These are phyloP conservation scores for Ranitomeya imitator DNA, from an alignment of 2,113 vertebrate genomes.

Conservation along the genomic window DNA sequence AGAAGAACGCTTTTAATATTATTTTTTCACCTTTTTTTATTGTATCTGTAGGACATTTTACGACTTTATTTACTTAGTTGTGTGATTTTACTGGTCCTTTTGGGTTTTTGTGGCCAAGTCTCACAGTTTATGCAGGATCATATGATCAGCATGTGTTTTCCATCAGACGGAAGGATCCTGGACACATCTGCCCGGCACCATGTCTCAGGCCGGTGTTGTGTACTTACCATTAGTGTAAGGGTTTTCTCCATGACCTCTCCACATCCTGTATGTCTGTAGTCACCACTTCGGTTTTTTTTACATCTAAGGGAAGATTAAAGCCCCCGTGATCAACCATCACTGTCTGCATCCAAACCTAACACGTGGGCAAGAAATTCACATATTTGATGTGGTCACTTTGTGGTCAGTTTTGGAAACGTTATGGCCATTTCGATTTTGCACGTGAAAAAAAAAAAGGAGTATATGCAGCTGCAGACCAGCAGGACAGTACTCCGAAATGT, in stretches of 20 bases:
- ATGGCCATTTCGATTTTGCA: background rate
- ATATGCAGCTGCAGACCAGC: background rate
- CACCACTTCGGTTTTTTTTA: background rate
- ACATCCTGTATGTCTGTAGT: background rate
- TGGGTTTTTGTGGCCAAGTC: background rate
- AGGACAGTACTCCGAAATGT: background rate
- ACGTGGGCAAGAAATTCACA: background rate
- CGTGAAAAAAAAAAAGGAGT: background rate
- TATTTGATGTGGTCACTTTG: conserved; percentile 18
- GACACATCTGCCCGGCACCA: conserved; percentile 18
- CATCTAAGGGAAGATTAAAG: background rate
- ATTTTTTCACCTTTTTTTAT: background rate
- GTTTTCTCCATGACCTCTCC: background rate
- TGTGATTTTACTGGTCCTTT: background rate
- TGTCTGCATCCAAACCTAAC: background rate
- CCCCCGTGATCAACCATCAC: background rate
- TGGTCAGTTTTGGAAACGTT: background rate
- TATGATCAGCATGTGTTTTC: conserved; percentile 24
- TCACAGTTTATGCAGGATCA: background rate
- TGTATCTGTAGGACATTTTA: background rate
- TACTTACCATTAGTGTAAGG: background rate
- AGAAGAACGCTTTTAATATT: background rate
- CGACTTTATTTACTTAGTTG: background rate
- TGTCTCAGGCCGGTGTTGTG: conserved; percentile 11
- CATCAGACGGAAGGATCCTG: conserved; percentile 14